Base-by-base conservation (phyloP, 2,797 vertebrate species). In the Masticophis lateralis region DNA sequence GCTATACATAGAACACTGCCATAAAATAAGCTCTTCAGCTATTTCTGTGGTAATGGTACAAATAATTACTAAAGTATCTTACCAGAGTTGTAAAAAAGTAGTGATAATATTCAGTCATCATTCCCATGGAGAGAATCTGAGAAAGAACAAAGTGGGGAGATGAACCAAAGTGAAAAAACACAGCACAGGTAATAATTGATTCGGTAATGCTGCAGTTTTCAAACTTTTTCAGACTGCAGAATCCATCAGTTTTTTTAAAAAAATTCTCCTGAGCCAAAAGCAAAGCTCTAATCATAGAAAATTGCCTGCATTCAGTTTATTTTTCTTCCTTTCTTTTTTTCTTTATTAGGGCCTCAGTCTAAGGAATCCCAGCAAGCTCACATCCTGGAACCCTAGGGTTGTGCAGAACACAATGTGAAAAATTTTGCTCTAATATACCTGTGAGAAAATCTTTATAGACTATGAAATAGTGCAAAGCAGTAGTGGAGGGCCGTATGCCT, bases 41-140 rank as follows among this genome's bases (percentile, higher is more conserved):
- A 2, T 25, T 60, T 93, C 92, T 92, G 57, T 90, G 92, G 18
- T 55, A 94, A 37, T 55, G 43, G 51, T 43, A 18, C 11, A 59
- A 18, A 88, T 66, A 83, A 47, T 11, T 47, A 91, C 59, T 1
- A 25, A 22, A 4, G 13, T 20, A 88, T 60, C 98, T 99, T 98
- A 99, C 99, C 98, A 99, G 96, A n/a, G 99, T 99, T 87, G 99
- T 99, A 96, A 99, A 99, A 97, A 99, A 99, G 97, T 99, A 99
- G 96, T 99, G 99, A 95, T 99, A 99, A 95, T 99, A 99, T 96
- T 99, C 99, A 0, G 99, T 99, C 99, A 99, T 99, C 99, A 99
- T 99, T 93, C 99, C 99, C 99, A 99, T 99, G 93, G 99, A 99
- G 83, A 99, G 98, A 94, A 99, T 98, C 99, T 99, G 97, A 95